Percentiles rank a stretch among this genome's conserved stretches.
phyloP scores from a whole-genome alignment of 2,113 vertebrate genomes.

The Casuarius casuarius region DNA sequence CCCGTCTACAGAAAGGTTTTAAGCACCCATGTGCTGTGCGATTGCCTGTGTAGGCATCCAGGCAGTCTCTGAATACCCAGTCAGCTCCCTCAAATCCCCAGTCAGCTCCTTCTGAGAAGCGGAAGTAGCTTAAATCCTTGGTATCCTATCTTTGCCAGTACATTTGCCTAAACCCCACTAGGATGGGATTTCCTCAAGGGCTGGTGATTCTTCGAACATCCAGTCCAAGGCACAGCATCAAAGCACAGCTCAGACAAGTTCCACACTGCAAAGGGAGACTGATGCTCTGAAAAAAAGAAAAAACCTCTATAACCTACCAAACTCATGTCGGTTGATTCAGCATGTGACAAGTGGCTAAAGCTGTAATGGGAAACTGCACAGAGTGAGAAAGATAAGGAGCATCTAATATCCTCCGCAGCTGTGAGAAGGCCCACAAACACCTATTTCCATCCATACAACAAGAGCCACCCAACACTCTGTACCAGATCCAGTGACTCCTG shows the following conservation, averaged over 20 bases:
- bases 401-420: neutral
- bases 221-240: neutral
- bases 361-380: neutral
- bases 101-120: neutral
- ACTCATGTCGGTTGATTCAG: neutral
- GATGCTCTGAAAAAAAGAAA: neutral
- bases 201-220: neutral
- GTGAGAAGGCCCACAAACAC: rapidly evolving
- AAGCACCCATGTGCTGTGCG: neutral
- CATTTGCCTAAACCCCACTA: neutral
- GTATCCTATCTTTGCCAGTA: neutral
- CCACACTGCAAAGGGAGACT: neutral
- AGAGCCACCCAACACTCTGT: neutral
- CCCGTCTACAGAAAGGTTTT: neutral
- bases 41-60: neutral
- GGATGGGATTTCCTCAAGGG: neutral
- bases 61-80: neutral
- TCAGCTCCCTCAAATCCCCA: neutral
- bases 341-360: neutral
- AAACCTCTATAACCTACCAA: neutral
- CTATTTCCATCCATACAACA: neutral
- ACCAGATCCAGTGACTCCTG: neutral
- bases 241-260: neutral
- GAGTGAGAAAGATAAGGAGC: neutral
- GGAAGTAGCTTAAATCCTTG: neutral